Evolutionary conservation across 1,140 invertebrate genomes (phyloP).

Genomic region (Drosophila bocki): DNA sequence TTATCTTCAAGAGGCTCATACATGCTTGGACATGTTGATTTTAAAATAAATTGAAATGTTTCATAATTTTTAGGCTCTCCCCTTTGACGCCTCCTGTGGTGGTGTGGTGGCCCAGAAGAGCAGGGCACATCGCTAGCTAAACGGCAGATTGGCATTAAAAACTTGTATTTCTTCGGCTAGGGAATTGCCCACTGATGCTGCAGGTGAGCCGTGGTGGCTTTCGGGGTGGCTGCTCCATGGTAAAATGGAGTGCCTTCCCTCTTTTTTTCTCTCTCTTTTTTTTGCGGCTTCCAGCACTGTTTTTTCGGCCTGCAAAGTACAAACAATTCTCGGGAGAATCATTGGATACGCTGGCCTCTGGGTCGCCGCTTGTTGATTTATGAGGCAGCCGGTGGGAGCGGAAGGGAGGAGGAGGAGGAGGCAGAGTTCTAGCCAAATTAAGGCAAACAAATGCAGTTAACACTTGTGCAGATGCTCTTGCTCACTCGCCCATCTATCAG

Average conservation of each 20-base stretch:
- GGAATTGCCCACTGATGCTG: conserved; percentile 44
- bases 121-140: conserved; percentile 49
- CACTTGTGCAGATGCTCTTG: conserved; percentile 17
- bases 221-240: conserved; percentile 10
- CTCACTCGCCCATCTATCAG: not conserved
- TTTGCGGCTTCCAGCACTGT: conserved; percentile 41
- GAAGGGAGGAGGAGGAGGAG: not conserved
- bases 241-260: conserved; percentile 7
- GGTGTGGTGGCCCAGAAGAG: not conserved
- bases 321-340: conserved; percentile 72
- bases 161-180: conserved; percentile 31
- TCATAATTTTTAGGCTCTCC: too few species aligned
- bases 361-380: conserved; percentile 57
- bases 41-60: not conserved
- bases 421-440: conserved; percentile 32
- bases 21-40: not conserved
- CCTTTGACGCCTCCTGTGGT: not conserved
- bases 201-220: conserved; percentile 8
- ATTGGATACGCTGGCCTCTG: conserved; percentile 49
- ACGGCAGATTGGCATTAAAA: conserved; percentile 78
- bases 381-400: conserved; percentile 15
- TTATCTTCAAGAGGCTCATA: not conserved
- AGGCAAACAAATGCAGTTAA: conserved; percentile 53
- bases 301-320: conserved; percentile 68
- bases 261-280: not conserved